Base-by-base conservation (phyloP, 2,113 vertebrate species). In the Aldabrachelys gigantea region DNA sequence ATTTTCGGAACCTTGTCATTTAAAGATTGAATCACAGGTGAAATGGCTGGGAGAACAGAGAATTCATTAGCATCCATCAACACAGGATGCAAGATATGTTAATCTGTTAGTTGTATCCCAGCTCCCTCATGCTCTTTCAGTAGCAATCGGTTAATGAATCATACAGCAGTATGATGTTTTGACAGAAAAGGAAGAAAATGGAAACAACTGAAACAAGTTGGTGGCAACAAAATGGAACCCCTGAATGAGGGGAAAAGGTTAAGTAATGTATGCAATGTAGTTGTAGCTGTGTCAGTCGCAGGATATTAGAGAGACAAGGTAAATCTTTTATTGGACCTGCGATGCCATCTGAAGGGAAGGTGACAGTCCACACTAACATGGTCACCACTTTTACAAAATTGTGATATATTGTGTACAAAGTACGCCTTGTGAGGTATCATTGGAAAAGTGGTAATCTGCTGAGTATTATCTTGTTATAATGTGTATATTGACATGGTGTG, bases 21-120 rank as follows among this genome's bases (percentile, higher is more conserved):
- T 87, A 95, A 92, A 53, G 62, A 84, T n/a, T 86, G 49, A 92
- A 84, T 95, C 89, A 93, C 85, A 95, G 88, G 57, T 91, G 89
- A 96, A 44, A 65, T 11, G 44, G 79, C 49, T 86, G 57, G 31
- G 56, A 96, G 89, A 93, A 88, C 13, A 80, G 21, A 41, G 81
- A 96, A 75, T 57, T 95, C 44, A 57, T 94, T 92, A 91, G 54
- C 27, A 93, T 81, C 80, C 72, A 82, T 89, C 88, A 88, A 17
- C 62, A 90, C 21, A 24, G 25, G 9, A 17, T 56, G 69, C 56
- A 80, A 81, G 89, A 91, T 90, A 92, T 52, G 76, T 31, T 94
- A 76, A 80, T 85, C 93, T 83, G 35, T 88, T 79, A 82, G 80
- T 82, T 88, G 29, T 52, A 84, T 17, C 87, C 10, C 86, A 92